Evolutionary conservation across 2,888 invertebrate species (phyloP).

Genomic region (Slavum lentiscoides): DNA sequence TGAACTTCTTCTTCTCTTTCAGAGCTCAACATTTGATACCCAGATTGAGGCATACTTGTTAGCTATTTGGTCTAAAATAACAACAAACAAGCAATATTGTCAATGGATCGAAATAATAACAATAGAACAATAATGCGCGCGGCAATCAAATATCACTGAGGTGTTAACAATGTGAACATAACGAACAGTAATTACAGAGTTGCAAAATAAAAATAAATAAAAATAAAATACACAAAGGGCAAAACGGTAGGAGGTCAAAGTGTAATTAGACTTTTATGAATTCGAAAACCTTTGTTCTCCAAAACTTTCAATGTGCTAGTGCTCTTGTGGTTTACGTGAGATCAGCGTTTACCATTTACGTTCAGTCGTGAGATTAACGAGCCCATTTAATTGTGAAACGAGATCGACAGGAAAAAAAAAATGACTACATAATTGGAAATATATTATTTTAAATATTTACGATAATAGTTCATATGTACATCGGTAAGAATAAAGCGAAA

Average conservation of each 20-base stretch:
- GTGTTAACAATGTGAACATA: not conserved
- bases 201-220: conserved; percentile 5
- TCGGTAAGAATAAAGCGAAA: not conserved
- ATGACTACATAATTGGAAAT: conserved; percentile 30
- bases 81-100: not conserved
- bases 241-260: conserved; percentile 44
- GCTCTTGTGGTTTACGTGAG: conserved; percentile 12
- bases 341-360: conserved; percentile 26
- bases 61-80: conserved; percentile 1
- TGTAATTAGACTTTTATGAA: conserved; percentile 22
- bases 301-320: conserved; percentile 17
- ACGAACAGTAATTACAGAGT: not conserved
- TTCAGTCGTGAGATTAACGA: not conserved
- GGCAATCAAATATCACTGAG: not conserved
- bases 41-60: conserved; percentile 40
- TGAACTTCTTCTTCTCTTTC: conserved; percentile 52
- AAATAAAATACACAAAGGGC: conserved; percentile 21
- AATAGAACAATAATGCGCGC: not conserved
- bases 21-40: conserved; percentile 50
- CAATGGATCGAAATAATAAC: not conserved
- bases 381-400: conserved; percentile 11
- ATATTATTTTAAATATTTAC: not conserved
- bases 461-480: conserved; percentile 1
- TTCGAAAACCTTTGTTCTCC: conserved; percentile 44
- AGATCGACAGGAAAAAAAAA: not conserved